These are phyloP conservation scores for Volucella inflata DNA, from an alignment of 2,888 invertebrate species.

Conservation along the genomic window DNA sequence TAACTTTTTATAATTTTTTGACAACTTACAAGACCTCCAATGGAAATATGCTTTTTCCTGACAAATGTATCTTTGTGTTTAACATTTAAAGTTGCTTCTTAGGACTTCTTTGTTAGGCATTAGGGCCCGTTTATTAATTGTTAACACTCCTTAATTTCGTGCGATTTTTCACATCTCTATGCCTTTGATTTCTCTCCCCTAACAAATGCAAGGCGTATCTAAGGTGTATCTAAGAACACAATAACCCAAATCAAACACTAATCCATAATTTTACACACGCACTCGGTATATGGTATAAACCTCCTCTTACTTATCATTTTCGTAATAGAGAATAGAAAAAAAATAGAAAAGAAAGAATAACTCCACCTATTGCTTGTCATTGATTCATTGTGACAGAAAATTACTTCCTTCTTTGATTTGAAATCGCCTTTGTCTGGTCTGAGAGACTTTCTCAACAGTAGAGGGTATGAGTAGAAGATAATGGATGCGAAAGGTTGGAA, in stretches of 20 bases:
- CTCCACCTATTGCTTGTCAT: slow-evolving; percentile 48
- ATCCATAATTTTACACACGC: slow-evolving; percentile 4
- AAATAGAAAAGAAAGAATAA: too few species aligned
- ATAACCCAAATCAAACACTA: slow-evolving; percentile 9
- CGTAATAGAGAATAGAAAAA: not conserved
- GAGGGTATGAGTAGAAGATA: slow-evolving; percentile 6
- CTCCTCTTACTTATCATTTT: slow-evolving; percentile 25
- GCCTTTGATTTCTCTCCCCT: not conserved
- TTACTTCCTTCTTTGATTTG: slow-evolving; percentile 63
- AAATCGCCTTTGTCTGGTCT: slow-evolving; percentile 15
- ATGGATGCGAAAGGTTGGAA: slow-evolving; percentile 58
- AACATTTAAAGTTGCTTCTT: too few species aligned
- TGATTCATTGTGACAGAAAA: slow-evolving; percentile 65
- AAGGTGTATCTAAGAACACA: not conserved
- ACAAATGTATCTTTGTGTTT: too few species aligned
- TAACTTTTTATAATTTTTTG: too few species aligned
- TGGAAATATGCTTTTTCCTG: too few species aligned
- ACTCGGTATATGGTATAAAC: slow-evolving; percentile 25
- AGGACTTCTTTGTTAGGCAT: too few species aligned
- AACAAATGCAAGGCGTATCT: not conserved
- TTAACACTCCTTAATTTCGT: too few species aligned
- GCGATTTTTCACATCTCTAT: too few species aligned
- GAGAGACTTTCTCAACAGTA: not conserved
- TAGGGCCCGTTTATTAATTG: too few species aligned
- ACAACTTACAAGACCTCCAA: too few species aligned